Evolutionary conservation across 2,797 vertebrate species (phyloP).

Genomic region (Decapterus maruadsi): DNA sequence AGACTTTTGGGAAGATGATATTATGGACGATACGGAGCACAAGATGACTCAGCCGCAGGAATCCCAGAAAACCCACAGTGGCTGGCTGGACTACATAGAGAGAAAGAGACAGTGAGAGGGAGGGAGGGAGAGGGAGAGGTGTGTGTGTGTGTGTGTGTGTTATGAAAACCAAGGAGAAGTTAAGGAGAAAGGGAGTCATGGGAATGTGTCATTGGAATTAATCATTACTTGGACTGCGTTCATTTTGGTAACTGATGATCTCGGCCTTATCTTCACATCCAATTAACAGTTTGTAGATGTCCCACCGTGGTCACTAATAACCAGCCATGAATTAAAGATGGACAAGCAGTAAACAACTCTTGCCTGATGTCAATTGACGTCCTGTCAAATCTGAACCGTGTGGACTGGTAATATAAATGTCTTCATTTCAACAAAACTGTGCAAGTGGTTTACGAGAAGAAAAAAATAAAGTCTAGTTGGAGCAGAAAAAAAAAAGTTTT

Average conservation of each 20-base stretch:
- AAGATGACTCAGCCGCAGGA: conserved; percentile 80
- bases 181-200: conserved; percentile 50
- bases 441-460: not conserved
- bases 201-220: conserved; percentile 45
- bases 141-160: no score
- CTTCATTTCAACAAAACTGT: conserved; percentile 7
- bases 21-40: conserved; percentile 66
- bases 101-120: conserved; percentile 28
- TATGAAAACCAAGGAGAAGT: conserved; percentile 40
- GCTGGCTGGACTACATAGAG: conserved; percentile 60
- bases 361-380: not conserved
- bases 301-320: not conserved
- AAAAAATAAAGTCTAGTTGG: conserved; percentile 18
- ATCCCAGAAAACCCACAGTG: conserved; percentile 71
- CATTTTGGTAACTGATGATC: conserved; percentile 30
- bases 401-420: not conserved
- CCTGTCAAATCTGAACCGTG: conserved; percentile 13
- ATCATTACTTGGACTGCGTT: conserved; percentile 11
- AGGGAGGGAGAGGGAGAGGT: conserved; percentile 30
- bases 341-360: conserved; percentile 17
- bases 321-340: conserved; percentile 8
- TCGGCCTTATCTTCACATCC: conserved; percentile 43
- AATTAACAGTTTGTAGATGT: not conserved
- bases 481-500: conserved; percentile 16
- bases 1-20: conserved; percentile 81